Conservation (phyloP, 2,113 vertebrate genomes). For the Rousettus leschenaultii region DNA sequence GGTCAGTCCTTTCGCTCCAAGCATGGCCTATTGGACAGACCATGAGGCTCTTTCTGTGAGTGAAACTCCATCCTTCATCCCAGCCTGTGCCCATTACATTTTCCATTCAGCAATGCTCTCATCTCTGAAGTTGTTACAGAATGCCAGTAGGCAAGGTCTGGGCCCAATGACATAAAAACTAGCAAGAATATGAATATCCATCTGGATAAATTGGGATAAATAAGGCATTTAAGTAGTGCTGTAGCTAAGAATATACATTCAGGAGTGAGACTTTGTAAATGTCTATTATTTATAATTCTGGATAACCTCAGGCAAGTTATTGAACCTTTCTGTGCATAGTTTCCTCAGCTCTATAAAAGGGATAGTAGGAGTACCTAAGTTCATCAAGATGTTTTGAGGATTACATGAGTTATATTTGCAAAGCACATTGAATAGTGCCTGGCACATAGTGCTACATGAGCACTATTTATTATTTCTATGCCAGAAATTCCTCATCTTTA, state of each 20-base stretch:
- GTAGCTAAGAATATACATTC: background rate
- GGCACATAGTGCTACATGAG: background rate
- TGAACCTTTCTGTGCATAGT: background rate
- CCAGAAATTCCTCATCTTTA: background rate
- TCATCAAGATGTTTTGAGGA: background rate
- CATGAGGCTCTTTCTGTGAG: background rate
- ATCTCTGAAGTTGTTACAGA: background rate
- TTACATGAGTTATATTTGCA: background rate
- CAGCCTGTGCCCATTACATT: background rate
- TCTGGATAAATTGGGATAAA: background rate
- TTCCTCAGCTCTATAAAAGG: background rate
- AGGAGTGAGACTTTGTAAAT: background rate
- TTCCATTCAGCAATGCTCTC: background rate
- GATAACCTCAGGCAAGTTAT: background rate
- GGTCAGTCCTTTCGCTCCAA: background rate
- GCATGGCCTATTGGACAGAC: background rate
- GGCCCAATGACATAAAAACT: background rate
- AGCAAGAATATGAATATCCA: background rate
- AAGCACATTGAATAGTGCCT: background rate
- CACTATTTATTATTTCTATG: background rate
- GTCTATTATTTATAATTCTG: background rate
- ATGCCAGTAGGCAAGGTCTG: background rate
- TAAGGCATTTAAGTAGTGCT: background rate
- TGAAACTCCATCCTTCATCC: background rate
- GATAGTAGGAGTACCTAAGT: background rate